These are phyloP conservation scores for Paraplagusia blochii DNA, from an alignment of 2,113 vertebrate species.

Conservation along the genomic window DNA sequence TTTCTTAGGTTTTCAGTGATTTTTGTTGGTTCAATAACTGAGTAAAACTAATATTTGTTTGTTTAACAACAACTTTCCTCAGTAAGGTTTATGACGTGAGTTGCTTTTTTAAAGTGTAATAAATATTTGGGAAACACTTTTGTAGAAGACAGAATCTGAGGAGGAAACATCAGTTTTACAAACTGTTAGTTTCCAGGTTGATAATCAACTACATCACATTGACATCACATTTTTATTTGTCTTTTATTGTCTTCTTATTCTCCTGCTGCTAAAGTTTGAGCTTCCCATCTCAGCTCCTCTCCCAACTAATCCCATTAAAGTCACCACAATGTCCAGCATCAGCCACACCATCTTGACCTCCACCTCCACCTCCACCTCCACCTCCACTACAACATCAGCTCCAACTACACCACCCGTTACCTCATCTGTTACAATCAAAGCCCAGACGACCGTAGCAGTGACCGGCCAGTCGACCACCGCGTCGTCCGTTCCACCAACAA, in stretches of 20 bases:
- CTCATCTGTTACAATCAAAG: conserved; percentile 11
- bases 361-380: conserved; percentile 14
- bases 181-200: too few relatives aligned
- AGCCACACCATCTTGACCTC: conserved; percentile 29
- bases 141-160: too few relatives aligned
- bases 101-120: too few relatives aligned
- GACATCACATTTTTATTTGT: conserved; percentile 46
- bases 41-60: too few relatives aligned
- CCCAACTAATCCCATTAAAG: conserved; percentile 58
- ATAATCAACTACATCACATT: conserved; percentile 30
- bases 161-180: too few relatives aligned
- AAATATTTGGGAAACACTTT: too few relatives aligned
- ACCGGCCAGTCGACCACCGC: conserved; percentile 29
- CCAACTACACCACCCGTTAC: conserved; percentile 6
- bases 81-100: too few relatives aligned
- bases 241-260: conserved; percentile 35
- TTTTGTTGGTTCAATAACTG: too few relatives aligned
- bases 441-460: conserved; percentile 34
- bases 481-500: conserved; percentile 15
- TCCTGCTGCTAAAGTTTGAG: conserved; percentile 66
- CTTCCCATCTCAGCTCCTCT: conserved; percentile 69
- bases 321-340: conserved; percentile 47
- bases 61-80: too few relatives aligned
- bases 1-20: too few relatives aligned
- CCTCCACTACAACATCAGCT: conserved; percentile 8